Conservation (phyloP, 2,888 invertebrate species). For the Drosophila anomelani region DNA sequence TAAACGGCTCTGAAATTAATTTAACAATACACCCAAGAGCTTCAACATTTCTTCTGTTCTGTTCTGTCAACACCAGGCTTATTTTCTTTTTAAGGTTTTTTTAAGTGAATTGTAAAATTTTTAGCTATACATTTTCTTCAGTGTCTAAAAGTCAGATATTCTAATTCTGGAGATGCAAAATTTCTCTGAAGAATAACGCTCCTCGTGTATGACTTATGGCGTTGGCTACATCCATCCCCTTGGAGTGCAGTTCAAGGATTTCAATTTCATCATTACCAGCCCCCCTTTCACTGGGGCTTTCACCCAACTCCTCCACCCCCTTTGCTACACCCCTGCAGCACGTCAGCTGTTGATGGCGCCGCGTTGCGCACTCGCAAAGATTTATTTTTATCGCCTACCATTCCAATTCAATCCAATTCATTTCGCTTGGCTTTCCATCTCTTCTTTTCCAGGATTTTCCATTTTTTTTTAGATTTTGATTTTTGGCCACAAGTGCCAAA, state of each 20-base stretch:
- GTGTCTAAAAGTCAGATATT: slow-evolving; percentile 30
- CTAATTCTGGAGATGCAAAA: slow-evolving; percentile 34
- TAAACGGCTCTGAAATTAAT: too few relatives aligned
- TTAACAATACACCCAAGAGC: too few relatives aligned
- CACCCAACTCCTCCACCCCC: not conserved
- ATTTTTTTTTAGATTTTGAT: slow-evolving; percentile 30
- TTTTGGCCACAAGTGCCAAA: slow-evolving; percentile 38
- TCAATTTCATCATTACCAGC: slow-evolving; percentile 53
- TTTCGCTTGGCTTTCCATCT: slow-evolving; percentile 55
- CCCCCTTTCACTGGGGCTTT: not conserved
- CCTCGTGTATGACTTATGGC: slow-evolving; percentile 74
- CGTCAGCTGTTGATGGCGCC: slow-evolving; percentile 75
- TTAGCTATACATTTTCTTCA: not conserved
- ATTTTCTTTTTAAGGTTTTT: too few relatives aligned
- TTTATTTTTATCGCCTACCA: slow-evolving; percentile 84
- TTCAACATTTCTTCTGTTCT: too few relatives aligned
- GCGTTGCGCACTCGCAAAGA: slow-evolving; percentile 76
- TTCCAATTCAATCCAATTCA: slow-evolving; percentile 81
- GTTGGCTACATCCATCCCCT: slow-evolving; percentile 16
- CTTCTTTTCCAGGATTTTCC: slow-evolving; percentile 23
- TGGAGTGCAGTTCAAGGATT: slow-evolving; percentile 39
- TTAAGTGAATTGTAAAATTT: not conserved
- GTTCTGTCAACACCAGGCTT: too few relatives aligned
- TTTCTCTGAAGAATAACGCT: slow-evolving; percentile 69
- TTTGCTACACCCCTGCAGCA: slow-evolving; percentile 23